Evolutionary conservation across 2,797 vertebrate genomes (phyloP), one percentile per base, ranked within the genome.

Genomic region (Argyrosomus regius): DNA sequence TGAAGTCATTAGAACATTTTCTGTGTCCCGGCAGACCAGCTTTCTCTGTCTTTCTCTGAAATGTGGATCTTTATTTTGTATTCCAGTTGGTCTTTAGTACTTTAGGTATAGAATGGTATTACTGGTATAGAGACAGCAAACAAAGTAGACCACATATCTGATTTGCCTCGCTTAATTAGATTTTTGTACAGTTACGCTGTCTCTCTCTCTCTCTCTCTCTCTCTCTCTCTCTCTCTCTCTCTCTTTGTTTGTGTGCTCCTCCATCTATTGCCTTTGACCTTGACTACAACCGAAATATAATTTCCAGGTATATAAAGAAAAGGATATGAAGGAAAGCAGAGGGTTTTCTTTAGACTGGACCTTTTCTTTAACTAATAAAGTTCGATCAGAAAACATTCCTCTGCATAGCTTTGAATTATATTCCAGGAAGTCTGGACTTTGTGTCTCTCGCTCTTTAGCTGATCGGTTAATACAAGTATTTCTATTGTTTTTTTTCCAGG

Each of bases 401-500:
- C 49, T 28, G 7, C 7, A 50, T 12, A 52, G 6, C 1, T 52
- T 64, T 45, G 2, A 71, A 46, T 72, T 17, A 63, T 56, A 8
- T 49, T 81, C 17, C 22, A 45, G 4, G 26, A 35, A 35, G 20
- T 50, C 22, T 68, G 18, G 9, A 24, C 26, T 62, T 52, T 63
- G 13, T 14, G 4, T 61, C 3, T 60, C 35, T 57, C 14, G 64
- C 14, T 58, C 16, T 64, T 0, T 3, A 39, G 43, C 67, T 63
- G 18, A 20, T 28, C 0, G 20, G 17, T 72, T 76, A 61, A 78
- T 50, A 3, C 14, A 49, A 5, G 0, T 24, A 0, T 67, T 58
- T 60, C 63, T 54, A n/a, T 43, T 74, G 14, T 48, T 0, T 85
- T 31, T 39, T 39, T 86, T 7, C 3, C 83, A 98, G 97, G 97